Evolutionary conservation across 2,888 invertebrate genomes (phyloP), one percentile per base, ranked within the genome.

Genomic region (Acheta domesticus): DNA sequence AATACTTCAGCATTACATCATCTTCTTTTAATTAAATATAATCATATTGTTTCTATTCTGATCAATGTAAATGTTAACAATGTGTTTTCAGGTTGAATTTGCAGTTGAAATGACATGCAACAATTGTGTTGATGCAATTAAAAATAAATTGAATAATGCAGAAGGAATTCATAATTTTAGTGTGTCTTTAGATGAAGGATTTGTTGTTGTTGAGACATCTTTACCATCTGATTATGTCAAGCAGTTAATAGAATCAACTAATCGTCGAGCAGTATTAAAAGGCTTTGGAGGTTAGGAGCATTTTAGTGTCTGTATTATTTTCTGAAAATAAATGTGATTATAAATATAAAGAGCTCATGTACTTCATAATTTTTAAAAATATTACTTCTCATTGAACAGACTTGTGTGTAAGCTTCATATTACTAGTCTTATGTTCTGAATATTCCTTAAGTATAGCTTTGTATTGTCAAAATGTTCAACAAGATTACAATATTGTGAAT

Each of bases 201-300:
- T 91, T 0, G 91, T 95, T 4, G 85, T 94, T 80, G 90, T 95
- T 0, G 92, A 93, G 81, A 92, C 93, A 0, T 88, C 87, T 1
- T 85, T 94, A 49, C 90, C 93, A 0, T 91, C 91, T 4, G 85
- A 89, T 3, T 87, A 90, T 73, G 84, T 92, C 50, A 89, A 91
- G 11, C 84, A 89, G 1, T 86, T 88, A 74, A 86, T 89, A 77
- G 88, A 89, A 83, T 84, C 88, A 0, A 92, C 93, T 0, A 96
- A 96, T 0, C 90, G 89, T 80, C 89, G 91, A 82, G 94, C 93
- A 1, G 93, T 95, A 0, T 86, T 96, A 0, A 93, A 93, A 84
- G 97, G 96, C 11, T 92, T 92, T 86, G 95, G 94, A 82, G 93
- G 93, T 87, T 86, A 83, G 80, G 36, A 77, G 82, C 62, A 62